phyloP scores from a whole-genome alignment of 1,140 invertebrate genomes.

The Aphis craccivora region DNA sequence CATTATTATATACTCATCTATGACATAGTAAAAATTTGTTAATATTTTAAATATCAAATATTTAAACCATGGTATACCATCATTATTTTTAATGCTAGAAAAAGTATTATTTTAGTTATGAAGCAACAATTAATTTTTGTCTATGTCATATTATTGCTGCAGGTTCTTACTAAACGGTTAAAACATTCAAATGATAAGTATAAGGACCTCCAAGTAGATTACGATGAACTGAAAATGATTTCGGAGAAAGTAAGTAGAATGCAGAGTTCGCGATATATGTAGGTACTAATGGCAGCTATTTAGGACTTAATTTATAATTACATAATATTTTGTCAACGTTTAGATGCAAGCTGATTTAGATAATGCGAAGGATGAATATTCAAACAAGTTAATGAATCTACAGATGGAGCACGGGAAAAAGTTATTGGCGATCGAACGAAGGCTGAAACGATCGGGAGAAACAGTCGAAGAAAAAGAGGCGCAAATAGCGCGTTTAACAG shows the following conservation, averaged over 20 bases:
- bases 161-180: constrained; percentile 39
- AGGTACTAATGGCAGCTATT: neutral
- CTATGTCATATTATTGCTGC: constrained; percentile 56
- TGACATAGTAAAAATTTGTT: too few relatives aligned
- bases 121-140: neutral
- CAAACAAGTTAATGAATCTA: neutral
- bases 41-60: too few relatives aligned
- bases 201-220: constrained; percentile 21
- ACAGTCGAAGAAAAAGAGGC: constrained; percentile 40
- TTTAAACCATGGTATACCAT: too few relatives aligned
- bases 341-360: constrained; percentile 20
- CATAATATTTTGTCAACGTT: neutral
- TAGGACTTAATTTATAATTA: neutral
- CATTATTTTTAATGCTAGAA: neutral
- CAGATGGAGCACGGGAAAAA: constrained; percentile 31
- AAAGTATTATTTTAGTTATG: neutral
- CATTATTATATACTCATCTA: too few relatives aligned
- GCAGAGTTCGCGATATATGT: neutral
- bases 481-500: constrained; percentile 16
- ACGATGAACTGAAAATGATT: constrained; percentile 36
- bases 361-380: neutral
- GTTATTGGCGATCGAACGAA: neutral
- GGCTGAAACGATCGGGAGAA: neutral
- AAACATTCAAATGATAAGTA: constrained; percentile 47
- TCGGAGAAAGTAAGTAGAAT: constrained; percentile 10